phyloP scores from a whole-genome alignment of 2,888 invertebrate genomes.

The Tanypteryx hageni region DNA sequence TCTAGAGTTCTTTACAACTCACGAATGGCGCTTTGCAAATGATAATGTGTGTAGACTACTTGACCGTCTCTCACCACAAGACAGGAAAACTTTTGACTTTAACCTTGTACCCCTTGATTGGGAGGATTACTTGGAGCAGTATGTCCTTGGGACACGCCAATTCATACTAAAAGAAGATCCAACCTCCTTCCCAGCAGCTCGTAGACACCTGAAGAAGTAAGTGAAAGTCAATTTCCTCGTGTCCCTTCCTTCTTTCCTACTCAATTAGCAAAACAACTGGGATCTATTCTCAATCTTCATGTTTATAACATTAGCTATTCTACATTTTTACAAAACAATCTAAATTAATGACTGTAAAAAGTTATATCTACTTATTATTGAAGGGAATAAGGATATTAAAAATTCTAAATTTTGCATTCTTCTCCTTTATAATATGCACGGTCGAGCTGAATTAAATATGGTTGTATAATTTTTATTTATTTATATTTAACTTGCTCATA shows the following conservation, averaged over 20 bases:
- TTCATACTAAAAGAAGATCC: constrained; percentile 77
- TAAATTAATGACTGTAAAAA: too few species aligned
- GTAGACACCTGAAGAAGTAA: constrained; percentile 73
- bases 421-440: too few species aligned
- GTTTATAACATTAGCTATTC: not conserved
- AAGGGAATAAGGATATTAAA: too few species aligned
- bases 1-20: constrained; percentile 78
- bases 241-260: constrained; percentile 4
- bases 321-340: too few species aligned
- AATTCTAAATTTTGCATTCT: too few species aligned
- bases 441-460: too few species aligned
- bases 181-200: constrained; percentile 74
- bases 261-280: not conserved
- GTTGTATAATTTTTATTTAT: too few species aligned
- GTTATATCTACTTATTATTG: too few species aligned
- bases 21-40: constrained; percentile 76
- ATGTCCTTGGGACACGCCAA: constrained; percentile 77
- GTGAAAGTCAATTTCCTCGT: constrained; percentile 64
- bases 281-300: not conserved
- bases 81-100: constrained; percentile 75
- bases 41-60: constrained; percentile 73
- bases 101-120: constrained; percentile 76
- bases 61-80: constrained; percentile 72
- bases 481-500: too few species aligned
- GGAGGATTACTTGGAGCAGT: constrained; percentile 77